Base-by-base conservation (phyloP, 2,888 invertebrate genomes). In the Diplazon laetatorius region DNA sequence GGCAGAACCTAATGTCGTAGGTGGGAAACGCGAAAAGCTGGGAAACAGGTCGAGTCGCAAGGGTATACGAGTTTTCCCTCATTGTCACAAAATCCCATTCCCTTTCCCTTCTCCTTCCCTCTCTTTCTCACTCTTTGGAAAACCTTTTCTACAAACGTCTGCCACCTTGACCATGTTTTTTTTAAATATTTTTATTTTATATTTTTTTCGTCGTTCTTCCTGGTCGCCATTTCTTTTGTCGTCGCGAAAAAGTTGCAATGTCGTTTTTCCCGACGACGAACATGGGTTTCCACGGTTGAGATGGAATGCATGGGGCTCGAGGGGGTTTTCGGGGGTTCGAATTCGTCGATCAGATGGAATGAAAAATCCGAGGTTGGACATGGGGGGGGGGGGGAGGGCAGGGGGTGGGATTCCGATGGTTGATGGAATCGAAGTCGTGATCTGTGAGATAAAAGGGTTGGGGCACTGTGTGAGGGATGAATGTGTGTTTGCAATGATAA, bases 1-100 rank as follows among this genome's bases (percentile, higher is more conserved):
- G 50, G 25, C 14, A 63, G 37, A 35, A 63, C 35, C 62, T 70
- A 70, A 76, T 63, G 63, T 62, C 69, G 50, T 63, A 48, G 48
- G 50, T 65, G 37, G n/a, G 50, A 37, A 22, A 65, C 18, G 22
- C 48, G 37, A 37, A 35, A n/a, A 50, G 6, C 30, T 14, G 30
- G n/a, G 48, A 50, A 37, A 65, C 65, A 50, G 16, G n/a, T 16
- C 22, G 60, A 60, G 62, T 50, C 37, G 5, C 63, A 63, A 20
- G 50, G 37, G 20, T 65, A 20, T 37, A 50, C 37, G 48, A 48
- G 37, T n/a, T 12, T 37, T 10, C 30, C 20, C 44, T 42, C 25
- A 16, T 50, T 37, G 6, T 62, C 62, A 35, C 35, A n/a, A n/a
- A n/a, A n/a, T 30, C 25, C 25, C 55, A 14, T 16, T 42, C 14